Conservation (phyloP, 37 sponge, comb jelly and placozoan genomes). For the Ianthella basta region DNA sequence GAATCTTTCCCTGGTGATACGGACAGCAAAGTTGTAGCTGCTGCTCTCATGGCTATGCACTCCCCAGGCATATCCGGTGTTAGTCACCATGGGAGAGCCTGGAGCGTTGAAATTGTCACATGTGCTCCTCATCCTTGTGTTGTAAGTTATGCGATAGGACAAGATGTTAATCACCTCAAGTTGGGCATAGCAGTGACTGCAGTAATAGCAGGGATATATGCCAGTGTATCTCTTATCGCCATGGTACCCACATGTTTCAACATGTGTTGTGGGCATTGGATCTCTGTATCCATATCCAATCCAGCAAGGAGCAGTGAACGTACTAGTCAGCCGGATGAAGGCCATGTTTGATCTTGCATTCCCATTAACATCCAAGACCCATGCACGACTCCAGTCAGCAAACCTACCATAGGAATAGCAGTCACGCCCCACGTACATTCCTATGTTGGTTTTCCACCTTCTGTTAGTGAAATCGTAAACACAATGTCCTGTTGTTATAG, state of each 20-base stretch:
- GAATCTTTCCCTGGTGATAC: neutral
- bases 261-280: constrained; percentile 2
- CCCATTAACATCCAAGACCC: neutral
- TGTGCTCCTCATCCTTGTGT: too few relatives aligned
- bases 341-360: neutral
- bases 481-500: constrained; percentile 21
- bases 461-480: constrained; percentile 1
- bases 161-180: too few relatives aligned
- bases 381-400: neutral
- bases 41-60: neutral
- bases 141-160: too few relatives aligned
- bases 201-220: neutral
- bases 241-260: constrained; percentile 4
- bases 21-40: neutral
- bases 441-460: neutral
- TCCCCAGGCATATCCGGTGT: neutral
- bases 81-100: neutral
- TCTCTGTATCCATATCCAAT: neutral
- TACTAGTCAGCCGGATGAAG: constrained; percentile 12
- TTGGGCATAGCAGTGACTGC: neutral
- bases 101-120: too few relatives aligned
- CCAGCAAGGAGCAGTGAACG: neutral
- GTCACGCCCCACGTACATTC: constrained; percentile 2
- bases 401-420: neutral
- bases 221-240: neutral